phyloP scores from a whole-genome alignment of 2,888 invertebrate species.

The Synanthedon andrenaeformis region DNA sequence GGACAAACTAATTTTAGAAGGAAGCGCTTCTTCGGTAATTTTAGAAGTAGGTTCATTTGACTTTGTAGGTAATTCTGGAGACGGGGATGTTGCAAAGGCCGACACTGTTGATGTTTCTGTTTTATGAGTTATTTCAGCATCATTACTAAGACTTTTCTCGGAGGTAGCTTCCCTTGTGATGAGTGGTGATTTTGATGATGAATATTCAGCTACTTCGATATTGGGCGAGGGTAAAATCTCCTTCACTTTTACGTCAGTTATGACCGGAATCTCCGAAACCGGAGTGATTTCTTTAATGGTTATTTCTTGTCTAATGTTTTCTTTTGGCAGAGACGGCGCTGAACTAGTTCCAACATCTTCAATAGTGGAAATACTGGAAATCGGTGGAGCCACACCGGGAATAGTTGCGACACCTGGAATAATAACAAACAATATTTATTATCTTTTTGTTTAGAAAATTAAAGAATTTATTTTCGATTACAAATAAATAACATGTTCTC shows the following conservation, averaged over 20 bases:
- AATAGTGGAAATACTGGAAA: conserved; percentile 20
- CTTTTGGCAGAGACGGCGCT: conserved; percentile 23
- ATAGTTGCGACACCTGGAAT: conserved; percentile 50
- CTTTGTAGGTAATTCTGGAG: conserved; percentile 17
- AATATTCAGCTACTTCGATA: conserved; percentile 48
- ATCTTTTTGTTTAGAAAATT: not conserved
- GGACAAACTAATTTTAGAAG: conserved; percentile 51
- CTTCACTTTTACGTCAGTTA: conserved; percentile 57
- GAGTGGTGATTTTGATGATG: conserved; percentile 53
- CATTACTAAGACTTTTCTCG: conserved; percentile 26
- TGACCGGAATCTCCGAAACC: conserved; percentile 56
- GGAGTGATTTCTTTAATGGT: conserved; percentile 75
- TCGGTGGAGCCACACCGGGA: conserved; percentile 29
- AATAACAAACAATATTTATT: not conserved
- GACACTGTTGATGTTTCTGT: conserved; percentile 28
- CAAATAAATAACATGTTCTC: too few species aligned
- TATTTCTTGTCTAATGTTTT: conserved; percentile 43
- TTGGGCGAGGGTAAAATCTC: conserved; percentile 51
- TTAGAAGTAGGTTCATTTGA: conserved; percentile 17
- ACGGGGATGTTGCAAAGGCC: conserved; percentile 15
- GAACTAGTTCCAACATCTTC: conserved; percentile 22
- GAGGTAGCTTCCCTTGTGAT: conserved; percentile 55
- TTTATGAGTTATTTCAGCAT: conserved; percentile 17
- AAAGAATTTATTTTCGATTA: not conserved
- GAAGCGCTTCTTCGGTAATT: conserved; percentile 25